Base-by-base conservation (phyloP, 2,797 vertebrate species). In the Pristis pectinata region DNA sequence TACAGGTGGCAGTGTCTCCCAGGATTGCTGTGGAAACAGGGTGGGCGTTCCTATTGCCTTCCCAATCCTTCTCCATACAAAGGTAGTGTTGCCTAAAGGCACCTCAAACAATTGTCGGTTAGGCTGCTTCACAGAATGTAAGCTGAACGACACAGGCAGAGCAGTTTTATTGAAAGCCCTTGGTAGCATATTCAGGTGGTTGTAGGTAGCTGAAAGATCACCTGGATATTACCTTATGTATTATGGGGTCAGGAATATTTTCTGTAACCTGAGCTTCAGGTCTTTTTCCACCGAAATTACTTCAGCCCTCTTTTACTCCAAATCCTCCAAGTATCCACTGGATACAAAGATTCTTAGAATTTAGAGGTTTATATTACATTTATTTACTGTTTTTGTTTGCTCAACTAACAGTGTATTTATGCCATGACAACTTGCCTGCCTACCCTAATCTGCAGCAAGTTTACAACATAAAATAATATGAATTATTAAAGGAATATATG, bases 381-480 rank as follows among this genome's bases (percentile, higher is more conserved):
- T 13, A 30, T 53, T 74, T 15, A 74, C 44, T 44, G 67, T 53
- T 74, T 93, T 41, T 11, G 27, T 30, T 22, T 0, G 6, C 53
- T 74, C 64, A 74, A 17, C 92, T 70, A 27, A 74, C 44, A 93
- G 27, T 74, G n/a, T 10, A 8, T 41, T 64, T n/a, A 64, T 64
- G n/a, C 37, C n/a, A 89, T 61, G 85, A 61, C 34, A 89, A n/a
- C 30, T 7, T 61, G 30, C 85, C 85, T 17, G 59, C 17, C 34
- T 89, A 30, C 44, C 30, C 24, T 34, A 61, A 1, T 61, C 37
- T 64, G 59, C 56, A 64, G 30, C 67, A 44, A 74, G 41, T 44
- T 74, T 74, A 49, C 9, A 93, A 49, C 92, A 74, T 49, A 93
- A 74, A 74, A 67, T 74, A 72, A 93, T 93, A 49, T 74, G 64